phyloP scores from a whole-genome alignment of 2,113 vertebrate species.

The Hippopotamus amphibius region DNA sequence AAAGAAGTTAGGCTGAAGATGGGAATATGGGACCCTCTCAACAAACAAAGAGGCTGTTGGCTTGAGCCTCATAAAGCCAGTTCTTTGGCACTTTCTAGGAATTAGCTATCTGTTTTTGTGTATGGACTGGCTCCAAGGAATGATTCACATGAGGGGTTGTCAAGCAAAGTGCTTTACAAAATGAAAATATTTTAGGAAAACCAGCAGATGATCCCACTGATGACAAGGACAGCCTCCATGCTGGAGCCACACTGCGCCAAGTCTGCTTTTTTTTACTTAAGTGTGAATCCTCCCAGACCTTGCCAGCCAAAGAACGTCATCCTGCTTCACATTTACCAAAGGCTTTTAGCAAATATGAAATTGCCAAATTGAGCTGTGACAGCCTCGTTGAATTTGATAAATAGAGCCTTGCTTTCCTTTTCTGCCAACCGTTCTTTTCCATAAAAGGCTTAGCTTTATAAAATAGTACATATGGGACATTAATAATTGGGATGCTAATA shows the following conservation, averaged over 20 bases:
- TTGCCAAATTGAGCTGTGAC: not conserved
- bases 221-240: not conserved
- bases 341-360: conserved; percentile 18
- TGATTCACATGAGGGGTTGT: not conserved
- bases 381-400: not conserved
- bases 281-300: not conserved
- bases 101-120: not conserved
- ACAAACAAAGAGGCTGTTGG: not conserved
- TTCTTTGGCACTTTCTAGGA: not conserved
- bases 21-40: not conserved
- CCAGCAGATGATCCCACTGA: not conserved
- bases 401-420: conserved; percentile 23
- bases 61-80: not conserved
- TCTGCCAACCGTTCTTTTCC: not conserved
- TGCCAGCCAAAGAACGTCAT: not conserved
- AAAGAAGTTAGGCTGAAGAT: not conserved
- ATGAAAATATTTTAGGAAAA: not conserved
- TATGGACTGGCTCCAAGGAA: conserved; percentile 31
- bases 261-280: not conserved
- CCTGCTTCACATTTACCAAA: not conserved
- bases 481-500: not conserved
- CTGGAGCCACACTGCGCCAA: not conserved
- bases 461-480: not conserved
- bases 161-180: conserved; percentile 21
- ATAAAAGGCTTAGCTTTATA: not conserved